Evolutionary conservation across 2,797 vertebrate genomes (phyloP), one percentile per base, ranked within the genome.

Genomic region (Macropus fuliginosus): DNA sequence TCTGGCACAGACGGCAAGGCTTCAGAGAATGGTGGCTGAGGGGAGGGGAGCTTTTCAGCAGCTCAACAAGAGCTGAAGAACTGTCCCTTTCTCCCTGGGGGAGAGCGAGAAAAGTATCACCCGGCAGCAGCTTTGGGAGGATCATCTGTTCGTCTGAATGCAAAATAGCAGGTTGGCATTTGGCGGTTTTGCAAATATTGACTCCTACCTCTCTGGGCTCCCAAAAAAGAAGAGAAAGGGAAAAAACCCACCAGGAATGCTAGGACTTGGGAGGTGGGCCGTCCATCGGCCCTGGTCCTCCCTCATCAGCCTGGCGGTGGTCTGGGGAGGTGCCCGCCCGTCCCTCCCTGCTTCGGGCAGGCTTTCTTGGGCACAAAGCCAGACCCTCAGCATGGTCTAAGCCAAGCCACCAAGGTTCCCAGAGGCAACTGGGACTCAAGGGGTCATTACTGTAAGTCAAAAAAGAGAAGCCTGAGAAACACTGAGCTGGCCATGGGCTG

Each of bases 171-270:
- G 54, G 34, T 93, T 93, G 66, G 91, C 14, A 9, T 89, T 56
- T 29, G 28, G 97, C 97, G 97, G 98, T 98, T 98, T 99, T 98
- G 98, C 98, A 97, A 90, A 97, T 92, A 94, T 91, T 95, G 95
- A 91, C 55, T 97, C 98, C 96, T 99, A 99, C 99, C 98, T 99
- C 99, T 99, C 99, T 98, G 97, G 95, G 57, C 96, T 97, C 98
- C 98, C 98, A 98, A 98, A 98, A 55, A 92, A 98, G 98, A 98
- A 97, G 98, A 97, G 94, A 10, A 90, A 94, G 74, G 74, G 6
- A 87, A 87, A 87, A 34, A 74, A 21, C 8, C 40, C 27, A 24
- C 74, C 74, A 50, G 74, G 40, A 87, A 50, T 11, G 74, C 40
- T 40, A 24, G 74, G 74, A 27, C 74, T 87, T 27, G 4, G 21